Evolutionary conservation across 2,113 vertebrate species (phyloP).

Genomic region (Andinoacara biseriatus): DNA sequence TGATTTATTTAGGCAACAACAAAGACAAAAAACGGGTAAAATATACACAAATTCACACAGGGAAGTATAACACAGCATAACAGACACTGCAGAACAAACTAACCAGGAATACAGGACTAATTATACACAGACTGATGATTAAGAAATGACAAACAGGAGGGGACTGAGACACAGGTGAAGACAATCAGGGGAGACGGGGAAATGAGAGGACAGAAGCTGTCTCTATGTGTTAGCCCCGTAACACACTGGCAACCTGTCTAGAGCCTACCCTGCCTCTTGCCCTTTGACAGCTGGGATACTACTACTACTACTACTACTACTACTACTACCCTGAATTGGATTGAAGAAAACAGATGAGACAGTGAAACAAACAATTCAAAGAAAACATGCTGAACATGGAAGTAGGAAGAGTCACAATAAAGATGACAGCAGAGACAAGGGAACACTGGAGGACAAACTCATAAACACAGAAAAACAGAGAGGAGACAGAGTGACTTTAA

Average conservation of each 20-base stretch:
- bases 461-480: not conserved
- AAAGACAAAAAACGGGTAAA: not conserved
- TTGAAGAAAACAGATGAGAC: not conserved
- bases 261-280: not conserved
- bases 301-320: not conserved
- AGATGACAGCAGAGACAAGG: not conserved
- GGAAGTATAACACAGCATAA: not conserved
- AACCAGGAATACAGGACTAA: not conserved
- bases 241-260: not conserved
- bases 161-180: rapidly evolving
- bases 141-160: not conserved
- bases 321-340: not conserved
- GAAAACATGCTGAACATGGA: not conserved
- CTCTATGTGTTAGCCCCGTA: not conserved
- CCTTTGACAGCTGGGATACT: not conserved
- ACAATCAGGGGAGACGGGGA: not conserved
- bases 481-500: not conserved
- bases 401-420: not conserved
- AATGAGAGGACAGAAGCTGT: not conserved
- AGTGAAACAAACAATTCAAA: too few species aligned
- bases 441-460: rapidly evolving
- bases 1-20: not conserved
- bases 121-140: not conserved
- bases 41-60: not conserved
- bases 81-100: not conserved